Evolutionary conservation across 1,140 invertebrate species (phyloP).

Genomic region (Tetramorium alpestre): DNA sequence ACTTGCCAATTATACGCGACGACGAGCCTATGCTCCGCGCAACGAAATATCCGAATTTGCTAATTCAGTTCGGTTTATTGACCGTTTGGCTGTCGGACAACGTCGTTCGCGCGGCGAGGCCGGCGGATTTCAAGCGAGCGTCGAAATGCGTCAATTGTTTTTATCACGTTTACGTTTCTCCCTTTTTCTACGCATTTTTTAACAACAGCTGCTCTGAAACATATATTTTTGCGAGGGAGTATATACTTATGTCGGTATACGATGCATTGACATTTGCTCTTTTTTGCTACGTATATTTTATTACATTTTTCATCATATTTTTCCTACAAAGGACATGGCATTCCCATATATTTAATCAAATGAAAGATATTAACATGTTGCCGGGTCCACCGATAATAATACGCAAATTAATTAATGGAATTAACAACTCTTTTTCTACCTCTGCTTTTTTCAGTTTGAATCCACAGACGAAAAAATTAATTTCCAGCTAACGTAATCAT

Average conservation of each 20-base stretch:
- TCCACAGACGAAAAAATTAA: not conserved
- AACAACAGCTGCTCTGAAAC: not conserved
- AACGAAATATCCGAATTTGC: not conserved
- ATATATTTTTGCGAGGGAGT: not conserved
- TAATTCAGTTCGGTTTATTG: conserved; percentile 36
- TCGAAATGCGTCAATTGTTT: not conserved
- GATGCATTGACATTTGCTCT: not conserved
- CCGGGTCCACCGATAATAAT: not conserved
- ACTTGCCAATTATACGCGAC: conserved; percentile 17
- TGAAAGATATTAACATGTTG: not conserved
- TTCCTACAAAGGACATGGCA: too few relatives aligned
- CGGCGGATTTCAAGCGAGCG: too few relatives aligned
- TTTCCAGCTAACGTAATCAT: not conserved
- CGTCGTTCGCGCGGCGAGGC: too few relatives aligned
- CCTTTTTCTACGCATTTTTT: not conserved
- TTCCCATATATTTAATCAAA: not conserved
- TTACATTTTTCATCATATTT: not conserved
- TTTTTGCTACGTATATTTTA: not conserved
- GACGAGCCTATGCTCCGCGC: not conserved
- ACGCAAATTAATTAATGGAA: conserved; percentile 5
- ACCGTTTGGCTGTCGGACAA: not conserved
- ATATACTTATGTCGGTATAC: not conserved
- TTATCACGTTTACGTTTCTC: not conserved
- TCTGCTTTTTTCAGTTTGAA: not conserved
- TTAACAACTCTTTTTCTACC: not conserved